These are phyloP conservation scores for Thinocorus orbignyianus DNA, from an alignment of 2,113 vertebrate species.

Conservation along the genomic window DNA sequence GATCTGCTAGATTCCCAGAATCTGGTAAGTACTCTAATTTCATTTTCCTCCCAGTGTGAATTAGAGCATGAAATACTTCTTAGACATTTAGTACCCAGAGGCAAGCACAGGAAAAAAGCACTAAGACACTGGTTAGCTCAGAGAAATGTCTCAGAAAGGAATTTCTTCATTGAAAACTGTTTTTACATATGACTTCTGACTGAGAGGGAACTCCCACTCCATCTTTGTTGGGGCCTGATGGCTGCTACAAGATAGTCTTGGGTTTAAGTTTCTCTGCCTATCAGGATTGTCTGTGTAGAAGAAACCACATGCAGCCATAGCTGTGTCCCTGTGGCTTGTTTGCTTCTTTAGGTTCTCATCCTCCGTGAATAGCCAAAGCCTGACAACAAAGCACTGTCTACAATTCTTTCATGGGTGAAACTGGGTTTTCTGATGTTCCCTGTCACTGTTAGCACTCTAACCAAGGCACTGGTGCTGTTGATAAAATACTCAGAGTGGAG, in stretches of 20 bases:
- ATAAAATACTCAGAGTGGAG: background rate
- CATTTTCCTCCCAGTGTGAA: background rate
- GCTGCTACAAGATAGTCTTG: background rate
- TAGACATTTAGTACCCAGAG: background rate
- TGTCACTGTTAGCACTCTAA: background rate
- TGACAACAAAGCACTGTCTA: background rate
- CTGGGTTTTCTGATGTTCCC: background rate
- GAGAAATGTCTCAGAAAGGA: background rate
- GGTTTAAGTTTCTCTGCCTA: background rate
- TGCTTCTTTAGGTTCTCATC: background rate
- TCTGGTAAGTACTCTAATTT: background rate
- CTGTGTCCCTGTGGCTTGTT: background rate
- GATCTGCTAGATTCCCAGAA: background rate
- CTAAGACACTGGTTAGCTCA: background rate
- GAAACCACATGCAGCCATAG: background rate
- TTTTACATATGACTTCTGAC: background rate
- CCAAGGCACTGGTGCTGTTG: background rate
- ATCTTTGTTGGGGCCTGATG: background rate
- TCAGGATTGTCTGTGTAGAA: background rate
- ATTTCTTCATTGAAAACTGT: background rate
- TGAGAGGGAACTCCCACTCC: background rate
- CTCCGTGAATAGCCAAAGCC: background rate
- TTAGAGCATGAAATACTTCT: background rate
- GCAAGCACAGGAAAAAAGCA: background rate
- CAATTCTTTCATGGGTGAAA: background rate